A percentile compares a stretch with the other conserved stretches of the same genome.
Evolutionary conservation across 2,888 invertebrate species (phyloP).

Genomic region (Diaprepes abbreviatus): DNA sequence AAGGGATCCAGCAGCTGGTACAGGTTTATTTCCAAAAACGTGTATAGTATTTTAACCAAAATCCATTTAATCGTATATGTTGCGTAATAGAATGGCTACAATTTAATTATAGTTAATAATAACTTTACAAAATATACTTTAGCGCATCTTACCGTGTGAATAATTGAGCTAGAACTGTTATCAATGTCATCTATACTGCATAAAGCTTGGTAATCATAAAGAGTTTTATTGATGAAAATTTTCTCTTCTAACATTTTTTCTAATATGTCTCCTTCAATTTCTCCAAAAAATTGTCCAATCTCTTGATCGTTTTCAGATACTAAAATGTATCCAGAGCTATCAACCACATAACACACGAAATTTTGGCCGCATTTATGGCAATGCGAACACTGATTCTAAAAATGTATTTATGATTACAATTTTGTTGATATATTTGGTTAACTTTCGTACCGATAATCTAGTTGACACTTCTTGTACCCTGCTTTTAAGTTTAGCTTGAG

Average conservation of each 20-base stretch:
- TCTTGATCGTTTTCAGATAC: conserved; percentile 75
- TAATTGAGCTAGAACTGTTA: conserved; percentile 57
- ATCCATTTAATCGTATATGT: conserved; percentile 67
- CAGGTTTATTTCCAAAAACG: conserved; percentile 59
- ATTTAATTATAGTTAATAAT: conserved; percentile 1
- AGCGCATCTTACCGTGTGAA: conserved; percentile 47
- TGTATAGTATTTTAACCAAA: conserved; percentile 63
- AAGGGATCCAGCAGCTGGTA: conserved; percentile 52
- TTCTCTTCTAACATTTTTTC: conserved; percentile 78
- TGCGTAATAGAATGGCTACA: conserved; percentile 67
- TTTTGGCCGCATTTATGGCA: conserved; percentile 73
- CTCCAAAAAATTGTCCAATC: conserved; percentile 90
- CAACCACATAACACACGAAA: conserved; percentile 89
- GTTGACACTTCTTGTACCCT: conserved; percentile 80
- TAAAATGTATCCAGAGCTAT: conserved; percentile 91
- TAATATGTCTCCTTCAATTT: conserved; percentile 83
- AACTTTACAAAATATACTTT: neutral
- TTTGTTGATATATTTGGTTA: neutral
- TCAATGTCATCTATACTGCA: conserved; percentile 71
- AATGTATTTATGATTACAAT: conserved; percentile 15
- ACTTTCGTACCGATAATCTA: conserved; percentile 65
- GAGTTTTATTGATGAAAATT: conserved; percentile 81
- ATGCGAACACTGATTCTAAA: conserved; percentile 67
- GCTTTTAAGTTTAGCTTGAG: conserved; percentile 77
- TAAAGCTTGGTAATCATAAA: conserved; percentile 89